Conservation (phyloP, 2,797 vertebrate species). For the Siniperca undulata region DNA sequence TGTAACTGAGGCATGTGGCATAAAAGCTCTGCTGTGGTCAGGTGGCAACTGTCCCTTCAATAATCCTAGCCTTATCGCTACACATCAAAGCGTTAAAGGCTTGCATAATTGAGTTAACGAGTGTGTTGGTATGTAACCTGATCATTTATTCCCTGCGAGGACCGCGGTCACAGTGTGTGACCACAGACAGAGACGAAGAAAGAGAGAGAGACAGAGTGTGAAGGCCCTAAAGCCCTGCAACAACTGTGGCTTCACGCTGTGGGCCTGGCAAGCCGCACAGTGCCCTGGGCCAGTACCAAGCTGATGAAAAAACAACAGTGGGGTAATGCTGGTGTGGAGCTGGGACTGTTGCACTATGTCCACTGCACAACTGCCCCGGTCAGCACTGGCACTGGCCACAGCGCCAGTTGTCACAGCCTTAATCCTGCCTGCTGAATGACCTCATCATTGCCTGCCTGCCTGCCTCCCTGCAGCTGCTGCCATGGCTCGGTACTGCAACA, state of each 20-base stretch:
- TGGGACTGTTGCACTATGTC: conserved; percentile 49
- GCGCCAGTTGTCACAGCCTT: conserved; percentile 81
- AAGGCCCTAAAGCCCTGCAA: conserved; percentile 68
- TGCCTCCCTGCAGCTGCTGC: conserved; percentile 64
- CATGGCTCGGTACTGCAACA: conserved; percentile 53
- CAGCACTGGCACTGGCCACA: conserved; percentile 72
- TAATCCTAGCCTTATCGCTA: conserved; percentile 73
- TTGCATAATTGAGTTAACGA: conserved; percentile 84
- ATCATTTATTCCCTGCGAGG: conserved; percentile 66
- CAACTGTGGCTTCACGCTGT: conserved; percentile 80
- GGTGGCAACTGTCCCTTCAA: conserved; percentile 73
- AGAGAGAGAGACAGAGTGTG: conserved; percentile 30
- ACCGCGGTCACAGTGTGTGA: conserved; percentile 61
- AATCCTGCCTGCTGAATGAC: conserved; percentile 81
- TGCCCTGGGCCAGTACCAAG: conserved; percentile 53
- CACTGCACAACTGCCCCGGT: conserved; percentile 68
- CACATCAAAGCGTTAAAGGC: conserved; percentile 74
- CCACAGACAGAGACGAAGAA: conserved; percentile 58
- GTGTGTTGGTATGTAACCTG: conserved; percentile 77
- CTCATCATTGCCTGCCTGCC: conserved; percentile 74
- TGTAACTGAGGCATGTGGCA: conserved; percentile 60
- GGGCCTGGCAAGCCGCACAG: conserved; percentile 61
- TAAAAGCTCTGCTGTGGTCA: conserved; percentile 68
- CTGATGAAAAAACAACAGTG: conserved; percentile 82
- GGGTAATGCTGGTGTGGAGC: conserved; percentile 65